These are phyloP conservation scores for Machimus atricapillus DNA, from an alignment of 2,888 invertebrate species.

Conservation along the genomic window DNA sequence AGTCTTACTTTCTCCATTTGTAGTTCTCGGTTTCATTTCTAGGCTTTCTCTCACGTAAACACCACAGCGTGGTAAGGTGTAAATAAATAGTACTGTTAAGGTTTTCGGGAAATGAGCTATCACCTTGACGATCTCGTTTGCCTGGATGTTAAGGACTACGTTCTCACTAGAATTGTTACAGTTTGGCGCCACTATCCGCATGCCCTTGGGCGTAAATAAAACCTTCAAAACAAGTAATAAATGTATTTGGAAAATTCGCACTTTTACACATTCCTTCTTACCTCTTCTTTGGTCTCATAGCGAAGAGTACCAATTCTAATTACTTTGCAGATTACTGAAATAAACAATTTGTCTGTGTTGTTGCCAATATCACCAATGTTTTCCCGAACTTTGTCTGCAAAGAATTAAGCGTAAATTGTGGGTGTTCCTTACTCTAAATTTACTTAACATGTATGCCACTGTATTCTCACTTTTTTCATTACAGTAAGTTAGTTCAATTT, in stretches of 20 bases:
- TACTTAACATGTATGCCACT: neutral
- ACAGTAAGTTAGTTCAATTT: neutral
- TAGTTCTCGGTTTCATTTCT: slow-evolving; percentile 66
- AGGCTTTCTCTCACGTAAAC: slow-evolving; percentile 72
- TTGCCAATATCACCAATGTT: slow-evolving; percentile 63
- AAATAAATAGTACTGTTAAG: slow-evolving; percentile 81
- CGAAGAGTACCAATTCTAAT: slow-evolving; percentile 86
- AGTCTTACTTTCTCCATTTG: slow-evolving; percentile 44
- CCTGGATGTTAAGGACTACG: slow-evolving; percentile 72
- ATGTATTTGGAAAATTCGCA: neutral
- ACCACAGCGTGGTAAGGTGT: slow-evolving; percentile 74
- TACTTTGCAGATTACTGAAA: slow-evolving; percentile 74
- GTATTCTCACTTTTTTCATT: neutral
- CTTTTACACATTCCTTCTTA: slow-evolving; percentile 58
- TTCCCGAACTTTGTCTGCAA: slow-evolving; percentile 67
- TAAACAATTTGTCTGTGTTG: slow-evolving; percentile 62
- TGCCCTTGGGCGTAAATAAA: slow-evolving; percentile 67
- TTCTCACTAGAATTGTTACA: slow-evolving; percentile 65
- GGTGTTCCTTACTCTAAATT: neutral
- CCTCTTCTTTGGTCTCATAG: slow-evolving; percentile 76
- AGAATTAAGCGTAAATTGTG: slow-evolving; percentile 39
- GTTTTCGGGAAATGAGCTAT: slow-evolving; percentile 79
- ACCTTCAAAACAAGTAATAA: slow-evolving; percentile 62
- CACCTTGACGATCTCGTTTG: slow-evolving; percentile 75
- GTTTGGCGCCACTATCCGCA: slow-evolving; percentile 69